Evolutionary conservation across 2,888 invertebrate genomes (phyloP).

Genomic region (Agonopterix alstromeriana): DNA sequence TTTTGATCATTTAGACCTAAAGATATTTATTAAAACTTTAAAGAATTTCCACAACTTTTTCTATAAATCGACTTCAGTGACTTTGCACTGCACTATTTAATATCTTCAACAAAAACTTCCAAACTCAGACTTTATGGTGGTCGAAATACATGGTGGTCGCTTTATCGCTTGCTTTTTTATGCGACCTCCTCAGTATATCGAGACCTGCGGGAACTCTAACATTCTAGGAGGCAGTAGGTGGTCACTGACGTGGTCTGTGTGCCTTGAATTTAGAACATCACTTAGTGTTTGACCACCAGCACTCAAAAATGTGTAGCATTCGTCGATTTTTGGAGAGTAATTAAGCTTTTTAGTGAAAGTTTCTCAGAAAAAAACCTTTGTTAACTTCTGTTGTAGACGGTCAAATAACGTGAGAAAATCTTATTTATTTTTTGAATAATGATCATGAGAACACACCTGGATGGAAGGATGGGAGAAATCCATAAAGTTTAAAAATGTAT

Average conservation of each 20-base stretch:
- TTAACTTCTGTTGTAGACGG: not conserved
- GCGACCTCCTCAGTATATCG: conserved; percentile 15
- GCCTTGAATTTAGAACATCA: conserved; percentile 21
- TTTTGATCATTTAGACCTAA: no score
- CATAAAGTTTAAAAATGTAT: conserved; percentile 1
- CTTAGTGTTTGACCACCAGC: conserved; percentile 22
- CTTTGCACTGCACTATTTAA: no score
- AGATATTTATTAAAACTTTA: no score
- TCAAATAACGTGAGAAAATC: no score
- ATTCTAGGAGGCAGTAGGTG: conserved; percentile 15
- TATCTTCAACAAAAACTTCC: no score
- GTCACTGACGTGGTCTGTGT: conserved; percentile 26
- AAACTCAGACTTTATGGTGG: conserved; percentile 2
- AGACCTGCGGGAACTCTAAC: not conserved
- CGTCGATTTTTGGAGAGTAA: conserved; percentile 17
- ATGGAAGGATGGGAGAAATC: not conserved
- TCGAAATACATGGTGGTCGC: conserved; percentile 21
- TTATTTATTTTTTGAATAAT: not conserved
- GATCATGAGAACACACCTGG: conserved; percentile 3
- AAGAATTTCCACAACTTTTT: no score
- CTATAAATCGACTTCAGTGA: no score
- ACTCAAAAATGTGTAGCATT: conserved; percentile 30
- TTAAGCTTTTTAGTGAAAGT: conserved; percentile 10
- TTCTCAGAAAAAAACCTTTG: not conserved
- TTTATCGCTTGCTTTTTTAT: conserved; percentile 25